Conservation (phyloP, 92 coral and sea anemone species). For the Phenganax stokvisi region DNA sequence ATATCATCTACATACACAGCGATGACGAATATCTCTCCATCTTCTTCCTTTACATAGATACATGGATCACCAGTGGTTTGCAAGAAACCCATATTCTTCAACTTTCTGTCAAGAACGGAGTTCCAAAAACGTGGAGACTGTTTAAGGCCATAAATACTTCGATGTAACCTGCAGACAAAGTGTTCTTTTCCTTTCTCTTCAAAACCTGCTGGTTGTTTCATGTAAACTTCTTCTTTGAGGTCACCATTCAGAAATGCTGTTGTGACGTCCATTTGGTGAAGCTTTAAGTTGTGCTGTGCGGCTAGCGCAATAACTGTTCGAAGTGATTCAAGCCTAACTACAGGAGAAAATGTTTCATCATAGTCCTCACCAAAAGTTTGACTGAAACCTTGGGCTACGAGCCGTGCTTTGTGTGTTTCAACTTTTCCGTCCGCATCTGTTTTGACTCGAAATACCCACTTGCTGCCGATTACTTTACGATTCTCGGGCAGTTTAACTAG, state of each 20-base stretch:
- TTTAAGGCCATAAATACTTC: too few relatives aligned
- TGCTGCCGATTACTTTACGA: slow-evolving; percentile 50
- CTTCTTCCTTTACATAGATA: too few relatives aligned
- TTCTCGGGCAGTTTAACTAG: slow-evolving; percentile 45
- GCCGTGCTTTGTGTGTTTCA: slow-evolving; percentile 28
- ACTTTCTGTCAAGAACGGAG: too few relatives aligned
- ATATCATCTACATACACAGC: too few relatives aligned
- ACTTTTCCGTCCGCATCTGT: slow-evolving; percentile 14
- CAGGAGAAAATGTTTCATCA: slow-evolving; percentile 50
- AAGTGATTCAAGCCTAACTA: slow-evolving; percentile 48
- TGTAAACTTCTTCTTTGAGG: slow-evolving; percentile 44
- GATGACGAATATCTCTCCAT: too few relatives aligned
- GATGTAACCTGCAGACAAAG: too few relatives aligned
- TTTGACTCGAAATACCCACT: slow-evolving; percentile 45
- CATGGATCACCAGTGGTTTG: too few relatives aligned
- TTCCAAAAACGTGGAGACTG: too few relatives aligned
- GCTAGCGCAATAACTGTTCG: slow-evolving; percentile 48
- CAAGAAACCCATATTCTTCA: too few relatives aligned
- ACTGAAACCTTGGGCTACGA: slow-evolving; percentile 48
- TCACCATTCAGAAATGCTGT: slow-evolving; percentile 56
- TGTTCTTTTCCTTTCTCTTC: slow-evolving; percentile 26
- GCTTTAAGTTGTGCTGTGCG: slow-evolving; percentile 42
- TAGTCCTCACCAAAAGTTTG: slow-evolving; percentile 46
- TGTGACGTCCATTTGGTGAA: slow-evolving; percentile 54
- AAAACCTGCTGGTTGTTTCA: slow-evolving; percentile 55